Base-by-base conservation (phyloP, 2,113 vertebrate genomes). In the Gasterosteus aculeatus region DNA sequence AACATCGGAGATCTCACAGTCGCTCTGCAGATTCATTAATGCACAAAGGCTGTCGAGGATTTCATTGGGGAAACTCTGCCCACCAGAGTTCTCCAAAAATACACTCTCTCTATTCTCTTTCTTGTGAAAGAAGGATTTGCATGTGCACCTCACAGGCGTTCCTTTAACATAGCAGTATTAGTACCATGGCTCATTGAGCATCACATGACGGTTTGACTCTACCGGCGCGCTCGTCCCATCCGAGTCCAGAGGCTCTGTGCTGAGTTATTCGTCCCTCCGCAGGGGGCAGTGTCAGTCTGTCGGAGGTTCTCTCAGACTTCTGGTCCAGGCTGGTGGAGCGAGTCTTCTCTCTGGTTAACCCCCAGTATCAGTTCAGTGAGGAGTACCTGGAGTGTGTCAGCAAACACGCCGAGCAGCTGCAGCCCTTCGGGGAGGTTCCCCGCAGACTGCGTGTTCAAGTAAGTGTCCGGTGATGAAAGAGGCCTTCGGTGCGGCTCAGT, bases 311-410 rank as follows among this genome's bases (percentile, higher is more conserved):
- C 67, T 92, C 94, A 26, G 96, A 96, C 76, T 97, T 97, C 93
- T 97, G 96, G 96, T 93, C 94, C 7, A 92, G 94, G 39, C 92
- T 97, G 57, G 92, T 96, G 79, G 96, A 97, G 91, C 93, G 93
- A 33, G 93, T 95, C 61, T 95, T 97, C 77, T 94, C 95, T 33
- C 91, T 97, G 87, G 93, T 97, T 42, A 96, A 97, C 83, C 96
- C 96, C 12, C 95, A 97, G 80, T 96, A 96, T 80, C 93, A 94
- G 87, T 95, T 96, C 78, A 93, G 91, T 51, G 93, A 95, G 22
- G 96, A 96, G 59, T 97, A 96, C 89, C 91, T 97, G 90, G 95
- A 97, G 85, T 97, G 96, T 79, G 95, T 97, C 78, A 95, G 93
- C 31, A 96, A 94, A 78, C 94, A 94, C 38, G 93, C 91, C 0